Percentiles rank a stretch among this genome's conserved stretches.
Evolutionary conservation across 2,888 invertebrate genomes (phyloP).

Genomic region (Aleiodes testaceus): DNA sequence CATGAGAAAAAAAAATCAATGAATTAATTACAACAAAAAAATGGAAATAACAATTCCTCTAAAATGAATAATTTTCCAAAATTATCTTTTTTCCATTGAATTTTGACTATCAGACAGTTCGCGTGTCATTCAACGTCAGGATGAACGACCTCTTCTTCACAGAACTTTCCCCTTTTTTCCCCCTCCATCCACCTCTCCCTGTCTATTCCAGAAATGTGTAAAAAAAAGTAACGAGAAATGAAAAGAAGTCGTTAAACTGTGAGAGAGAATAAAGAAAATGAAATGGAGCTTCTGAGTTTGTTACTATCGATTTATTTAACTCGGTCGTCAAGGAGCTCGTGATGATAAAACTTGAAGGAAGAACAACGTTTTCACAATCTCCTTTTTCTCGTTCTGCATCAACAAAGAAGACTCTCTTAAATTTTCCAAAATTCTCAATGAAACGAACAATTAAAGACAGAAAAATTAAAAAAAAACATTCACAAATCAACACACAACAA

Average conservation of each 20-base stretch:
- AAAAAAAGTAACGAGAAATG: conserved; percentile 3
- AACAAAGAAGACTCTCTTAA: no score
- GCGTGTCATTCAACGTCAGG: conserved; percentile 49
- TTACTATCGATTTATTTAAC: conserved; percentile 64
- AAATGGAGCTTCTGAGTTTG: conserved; percentile 32
- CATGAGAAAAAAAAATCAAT: no score
- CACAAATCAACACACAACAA: no score
- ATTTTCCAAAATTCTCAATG: no score
- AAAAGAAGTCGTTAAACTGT: conserved; percentile 12
- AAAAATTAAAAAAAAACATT: no score
- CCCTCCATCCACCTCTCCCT: conserved; percentile 13
- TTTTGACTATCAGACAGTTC: conserved; percentile 28
- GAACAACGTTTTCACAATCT: background rate
- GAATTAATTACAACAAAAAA: no score
- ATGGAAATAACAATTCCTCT: no score
- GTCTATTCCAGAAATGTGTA: background rate
- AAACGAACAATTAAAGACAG: no score
- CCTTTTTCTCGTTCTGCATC: no score
- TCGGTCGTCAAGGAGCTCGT: conserved; percentile 65
- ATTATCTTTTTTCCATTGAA: no score
- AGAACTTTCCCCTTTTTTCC: conserved; percentile 13
- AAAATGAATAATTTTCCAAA: background rate
- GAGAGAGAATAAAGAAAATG: conserved; percentile 53
- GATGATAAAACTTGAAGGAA: conserved; percentile 41
- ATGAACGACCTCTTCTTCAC: conserved; percentile 51